Base-by-base conservation (phyloP, 2,113 vertebrate species). In the Notarius lentiginosus region DNA sequence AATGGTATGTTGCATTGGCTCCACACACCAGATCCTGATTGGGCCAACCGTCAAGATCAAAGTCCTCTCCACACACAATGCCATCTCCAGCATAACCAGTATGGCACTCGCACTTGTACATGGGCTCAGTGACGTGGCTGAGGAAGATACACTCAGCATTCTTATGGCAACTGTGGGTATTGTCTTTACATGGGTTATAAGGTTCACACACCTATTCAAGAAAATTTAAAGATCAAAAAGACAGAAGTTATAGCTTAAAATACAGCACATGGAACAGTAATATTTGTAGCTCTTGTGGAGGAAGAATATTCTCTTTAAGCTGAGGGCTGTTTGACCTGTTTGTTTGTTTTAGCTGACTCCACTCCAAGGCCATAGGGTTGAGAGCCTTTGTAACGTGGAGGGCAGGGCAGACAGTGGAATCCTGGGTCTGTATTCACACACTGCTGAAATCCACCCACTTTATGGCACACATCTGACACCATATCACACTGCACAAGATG, bases 1-100 rank as follows among this genome's bases (percentile, higher is more conserved):
- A 99, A 88, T 99, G 98, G 89, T 97, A 97, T 0, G 96, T 97
- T 82, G 97, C 96, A 51, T 98, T 99, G 90, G 95, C 94, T 89
- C 96, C 96, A 88, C 98, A 99, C 86, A 95, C 89, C 88, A 99
- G 92, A 89, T 93, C 95, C 82, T 94, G 92, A 90, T 99, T 98
- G 88, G 98, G 98, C 98, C 98, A 99, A 53, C 98, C 98, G 12
- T 99, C 98, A 94, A 99, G 94, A 93, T 99, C 98, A 0, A 96
- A 97, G 93, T 99, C 98, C 86, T 99, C 98, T 0, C 96, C 97
- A 11, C 98, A 99, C 88, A 99, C 92, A 85, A 92, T 95, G 60
- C 98, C 98, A n/a, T 99, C 97, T 0, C 98, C 98, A 0, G 98
- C 98, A 7, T 98, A 99, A 27, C 98, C 98, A 0, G 96, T 97